Conservation (phyloP, 2,113 vertebrate genomes). For the Triplophysa siluroides region DNA sequence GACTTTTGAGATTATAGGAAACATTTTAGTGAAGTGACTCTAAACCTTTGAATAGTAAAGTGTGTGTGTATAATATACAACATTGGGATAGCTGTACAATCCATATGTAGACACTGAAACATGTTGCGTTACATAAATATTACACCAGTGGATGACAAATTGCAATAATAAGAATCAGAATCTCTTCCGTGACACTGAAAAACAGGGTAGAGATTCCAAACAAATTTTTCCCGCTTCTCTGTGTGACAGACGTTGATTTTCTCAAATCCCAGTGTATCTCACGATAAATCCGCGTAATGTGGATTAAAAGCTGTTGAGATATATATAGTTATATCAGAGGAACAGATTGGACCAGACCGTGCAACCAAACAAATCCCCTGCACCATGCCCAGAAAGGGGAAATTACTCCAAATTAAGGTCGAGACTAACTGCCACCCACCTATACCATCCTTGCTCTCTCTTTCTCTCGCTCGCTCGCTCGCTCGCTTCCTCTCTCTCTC, state of each 20-base stretch:
- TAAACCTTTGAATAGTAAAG: too few species aligned
- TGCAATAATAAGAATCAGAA: slow-evolving; percentile 33
- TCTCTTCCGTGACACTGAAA: slow-evolving; percentile 43
- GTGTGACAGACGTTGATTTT: slow-evolving; percentile 72
- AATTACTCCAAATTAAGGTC: slow-evolving; percentile 55
- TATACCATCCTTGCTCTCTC: neutral
- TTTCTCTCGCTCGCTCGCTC: neutral
- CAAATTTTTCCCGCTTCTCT: slow-evolving; percentile 50
- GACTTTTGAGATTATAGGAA: too few species aligned
- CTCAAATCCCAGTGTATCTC: slow-evolving; percentile 75
- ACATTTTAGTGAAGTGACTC: too few species aligned
- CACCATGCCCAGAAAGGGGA: slow-evolving; percentile 49
- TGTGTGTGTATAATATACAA: neutral
- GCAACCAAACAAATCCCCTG: slow-evolving; percentile 63
- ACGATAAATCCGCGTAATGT: slow-evolving; percentile 74
- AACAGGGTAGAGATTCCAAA: neutral
- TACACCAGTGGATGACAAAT: slow-evolving; percentile 1
- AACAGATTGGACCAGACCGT: slow-evolving; percentile 66
- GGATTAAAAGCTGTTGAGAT: slow-evolving; percentile 76
- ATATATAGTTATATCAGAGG: slow-evolving; percentile 64
- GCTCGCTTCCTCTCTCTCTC: slow-evolving; percentile 5
- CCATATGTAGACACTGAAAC: slow-evolving; percentile 5
- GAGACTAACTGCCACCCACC: slow-evolving; percentile 41
- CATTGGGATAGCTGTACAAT: neutral
- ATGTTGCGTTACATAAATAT: slow-evolving; percentile 18